These are phyloP conservation scores for Orientallactaga sibirica DNA, from an alignment of 2,797 vertebrate genomes.

Conservation along the genomic window DNA sequence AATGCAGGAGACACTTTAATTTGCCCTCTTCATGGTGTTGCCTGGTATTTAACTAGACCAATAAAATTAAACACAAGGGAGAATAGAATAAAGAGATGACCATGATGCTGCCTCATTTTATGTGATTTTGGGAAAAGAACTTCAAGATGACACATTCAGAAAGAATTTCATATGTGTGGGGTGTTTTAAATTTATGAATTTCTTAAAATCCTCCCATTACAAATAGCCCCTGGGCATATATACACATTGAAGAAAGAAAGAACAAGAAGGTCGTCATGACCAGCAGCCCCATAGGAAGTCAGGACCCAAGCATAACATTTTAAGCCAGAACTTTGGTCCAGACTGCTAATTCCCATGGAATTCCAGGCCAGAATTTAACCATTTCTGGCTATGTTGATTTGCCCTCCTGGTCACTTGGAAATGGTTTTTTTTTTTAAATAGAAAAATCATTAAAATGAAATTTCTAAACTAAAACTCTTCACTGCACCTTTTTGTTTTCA, in stretches of 20 bases:
- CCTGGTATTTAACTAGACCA: not conserved
- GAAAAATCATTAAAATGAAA: not conserved
- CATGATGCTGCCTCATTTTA: slow-evolving; percentile 9
- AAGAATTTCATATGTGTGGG: slow-evolving; percentile 65
- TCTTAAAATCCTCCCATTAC: slow-evolving; percentile 80
- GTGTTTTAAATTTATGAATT: slow-evolving; percentile 80
- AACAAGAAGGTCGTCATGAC: slow-evolving; percentile 67
- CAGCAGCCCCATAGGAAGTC: slow-evolving; percentile 64
- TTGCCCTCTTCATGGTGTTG: not conserved
- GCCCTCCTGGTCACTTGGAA: slow-evolving; percentile 42
- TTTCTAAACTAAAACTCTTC: slow-evolving; percentile 66
- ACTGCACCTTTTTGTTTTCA: slow-evolving; percentile 70
- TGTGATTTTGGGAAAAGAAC: slow-evolving; percentile 51
- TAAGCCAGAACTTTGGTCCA: slow-evolving; percentile 36
- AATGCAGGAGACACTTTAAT: slow-evolving; percentile 1
- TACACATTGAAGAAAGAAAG: slow-evolving; percentile 74
- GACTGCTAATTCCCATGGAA: slow-evolving; percentile 65
- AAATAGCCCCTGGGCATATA: slow-evolving; percentile 70
- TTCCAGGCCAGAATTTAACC: slow-evolving; percentile 60
- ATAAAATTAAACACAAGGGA: slow-evolving; percentile 49
- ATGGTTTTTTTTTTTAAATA: slow-evolving; percentile 9
- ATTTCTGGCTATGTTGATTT: slow-evolving; percentile 9
- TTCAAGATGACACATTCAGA: slow-evolving; percentile 68
- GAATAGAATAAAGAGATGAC: slow-evolving; percentile 40
- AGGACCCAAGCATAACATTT: slow-evolving; percentile 64